Percentiles rank a stretch among this genome's conserved stretches.
These are phyloP conservation scores for Astreopora myriophthalma DNA, from an alignment of 64 coral and sea anemone genomes.

Conservation along the genomic window DNA sequence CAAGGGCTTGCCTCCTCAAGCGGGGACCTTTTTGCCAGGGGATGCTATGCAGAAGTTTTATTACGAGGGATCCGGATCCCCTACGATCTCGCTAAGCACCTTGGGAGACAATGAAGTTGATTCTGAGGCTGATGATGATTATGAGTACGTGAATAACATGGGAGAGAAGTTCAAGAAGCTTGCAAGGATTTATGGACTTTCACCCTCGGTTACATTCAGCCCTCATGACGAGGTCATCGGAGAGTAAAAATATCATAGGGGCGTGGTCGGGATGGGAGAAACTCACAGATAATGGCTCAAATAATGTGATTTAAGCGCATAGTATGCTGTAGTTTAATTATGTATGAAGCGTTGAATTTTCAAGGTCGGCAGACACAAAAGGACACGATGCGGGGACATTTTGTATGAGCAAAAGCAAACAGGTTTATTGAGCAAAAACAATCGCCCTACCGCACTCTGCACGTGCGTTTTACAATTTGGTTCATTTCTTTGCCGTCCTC, in stretches of 20 bases:
- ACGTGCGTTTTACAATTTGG: too few species aligned
- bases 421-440: too few species aligned
- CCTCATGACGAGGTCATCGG: conserved; percentile 79
- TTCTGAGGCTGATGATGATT: conserved; percentile 37
- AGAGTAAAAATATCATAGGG: neutral
- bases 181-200: conserved; percentile 74
- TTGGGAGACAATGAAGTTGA: conserved; percentile 63
- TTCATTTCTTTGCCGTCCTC: too few species aligned
- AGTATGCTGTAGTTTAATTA: too few species aligned
- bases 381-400: too few species aligned
- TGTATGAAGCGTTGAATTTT: too few species aligned
- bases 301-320: too few species aligned
- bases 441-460: too few species aligned
- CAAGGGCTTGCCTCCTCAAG: neutral
- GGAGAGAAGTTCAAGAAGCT: conserved; percentile 82
- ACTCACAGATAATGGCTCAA: too few species aligned
- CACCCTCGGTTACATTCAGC: conserved; percentile 73
- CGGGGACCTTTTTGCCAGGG: conserved; percentile 62
- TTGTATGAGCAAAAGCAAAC: too few species aligned
- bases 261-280: neutral
- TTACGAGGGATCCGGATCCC: conserved; percentile 87
- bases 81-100: conserved; percentile 77
- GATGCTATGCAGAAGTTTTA: conserved; percentile 67
- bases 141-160: conserved; percentile 64
- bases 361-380: too few species aligned